Base-by-base conservation (phyloP, 1,140 invertebrate genomes). In the Lepidurus apus region DNA sequence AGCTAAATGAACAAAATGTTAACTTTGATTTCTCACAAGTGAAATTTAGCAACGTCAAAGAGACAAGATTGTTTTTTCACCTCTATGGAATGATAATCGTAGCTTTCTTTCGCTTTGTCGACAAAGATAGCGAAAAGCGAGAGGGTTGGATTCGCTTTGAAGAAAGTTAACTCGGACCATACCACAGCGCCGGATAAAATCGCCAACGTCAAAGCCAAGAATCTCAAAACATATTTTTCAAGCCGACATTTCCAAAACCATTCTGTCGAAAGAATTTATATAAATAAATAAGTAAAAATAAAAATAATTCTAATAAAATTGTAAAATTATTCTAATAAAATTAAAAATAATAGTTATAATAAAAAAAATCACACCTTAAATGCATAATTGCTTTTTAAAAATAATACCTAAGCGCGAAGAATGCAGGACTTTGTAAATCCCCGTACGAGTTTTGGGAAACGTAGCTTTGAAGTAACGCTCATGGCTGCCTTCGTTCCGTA, bases 111-210 rank as follows among this genome's bases (percentile, higher is more conserved):
- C 1, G 95, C 93, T 74, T 91, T 85, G 82, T 94, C 91, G 2
- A 99, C 89, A 83, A 99, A 93, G 53, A 93, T 89, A 73, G 98
- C 98, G 88, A 99, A 98, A 75, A 99, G 88, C 0, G 97, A 98
- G 7, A 99, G 87, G 24, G 96, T 93, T 1, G 97, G 97, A 42
- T 86, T 84, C 83, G 93, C 91, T 82, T 93, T 93, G 86, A 99
- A 99, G 85, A 99, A 99, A 1, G 97, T 97, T 76, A 98, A 91
- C 88, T 99, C 98, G 8, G 96, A 98, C 97, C 98, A 99, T 13
- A 99, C 93, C 73, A 99, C 95, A 83, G 93, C 90, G 34, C 93
- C 86, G 0, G 96, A 98, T 83, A 99, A 88, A 43, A 92, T 86
- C 3, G 90, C 91, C 7, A 94, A 90, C 1, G 92, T 82, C 74